Evolutionary conservation across 2,888 invertebrate genomes (phyloP), one percentile per base, ranked within the genome.

Genomic region (Stenurella melanura): DNA sequence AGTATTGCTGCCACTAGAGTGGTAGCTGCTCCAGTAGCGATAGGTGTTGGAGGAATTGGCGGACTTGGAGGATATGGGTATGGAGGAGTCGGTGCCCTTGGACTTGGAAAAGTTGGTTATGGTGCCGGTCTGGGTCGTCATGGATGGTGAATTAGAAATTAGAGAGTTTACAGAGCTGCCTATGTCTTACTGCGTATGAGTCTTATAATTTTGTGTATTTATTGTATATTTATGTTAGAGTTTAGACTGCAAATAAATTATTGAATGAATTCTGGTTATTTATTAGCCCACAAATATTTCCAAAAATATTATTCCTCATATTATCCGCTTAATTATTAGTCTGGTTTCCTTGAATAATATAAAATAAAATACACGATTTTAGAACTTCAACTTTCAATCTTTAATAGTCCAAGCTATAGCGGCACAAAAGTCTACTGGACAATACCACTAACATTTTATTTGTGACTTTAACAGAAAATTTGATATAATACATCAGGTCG

Each of bases 241-340:
- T 60, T n/a, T 70, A 70, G 70, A 38, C 12, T 70, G 70, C 70
- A 70, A 70, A 70, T 70, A 70, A 70, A 70, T 70, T 70, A 70
- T 70, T 70, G 60, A 70, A 70, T 60, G 26, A 60, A 60, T 11
- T 19, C 0, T 7, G 26, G 1, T 64, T 9, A 19, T 64, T 63
- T 21, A 15, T 50, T 50, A 50, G n/a, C 15, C 1, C 4, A 1
- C n/a, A n/a, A 2, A 42, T 12, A 4, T 42, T 50, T n/a, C 50
- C 5, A 50, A n/a, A 15, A 50, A 7, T 26, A 26, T 26, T 4
- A 4, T 1, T 3, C 4, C 21, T 34, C 30, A 26, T 50, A 50
- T 50, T 50, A 15, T 50, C 15, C 5, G 50, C 15, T 4, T 2
- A 50, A 15, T 2, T n/a, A 12, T 11, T 42, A 42, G 7, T 11